phyloP scores from a whole-genome alignment of 2,113 vertebrate genomes.

The Geothlypis trichas region DNA sequence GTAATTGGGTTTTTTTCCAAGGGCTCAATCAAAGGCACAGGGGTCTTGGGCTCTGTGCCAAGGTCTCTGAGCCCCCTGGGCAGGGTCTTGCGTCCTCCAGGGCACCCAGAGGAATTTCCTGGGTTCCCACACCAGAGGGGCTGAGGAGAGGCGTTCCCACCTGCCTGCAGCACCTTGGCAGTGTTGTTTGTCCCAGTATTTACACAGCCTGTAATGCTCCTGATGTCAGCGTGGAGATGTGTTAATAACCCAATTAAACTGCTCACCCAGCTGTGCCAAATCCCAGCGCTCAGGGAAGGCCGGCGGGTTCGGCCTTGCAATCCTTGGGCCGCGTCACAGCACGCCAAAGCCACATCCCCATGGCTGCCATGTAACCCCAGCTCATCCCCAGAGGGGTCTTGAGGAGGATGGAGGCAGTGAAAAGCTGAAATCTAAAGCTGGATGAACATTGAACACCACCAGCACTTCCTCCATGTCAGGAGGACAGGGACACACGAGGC shows the following conservation, averaged over 20 bases:
- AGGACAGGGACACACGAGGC: not conserved
- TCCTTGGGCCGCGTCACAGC: not conserved
- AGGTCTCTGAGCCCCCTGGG: no score
- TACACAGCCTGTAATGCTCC: not conserved
- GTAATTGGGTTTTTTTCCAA: no score
- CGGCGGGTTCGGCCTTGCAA: not conserved
- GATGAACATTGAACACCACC: not conserved
- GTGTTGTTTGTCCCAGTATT: not conserved
- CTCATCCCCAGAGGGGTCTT: not conserved
- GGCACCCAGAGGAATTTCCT: no score
- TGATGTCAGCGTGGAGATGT: constrained; percentile 38
- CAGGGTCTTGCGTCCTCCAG: no score
- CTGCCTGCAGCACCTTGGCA: not conserved
- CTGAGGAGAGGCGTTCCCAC: not conserved
- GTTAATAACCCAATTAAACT: constrained; percentile 59
- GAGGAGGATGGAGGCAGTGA: fast-evolving
- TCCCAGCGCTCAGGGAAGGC: not conserved
- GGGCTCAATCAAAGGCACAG: no score
- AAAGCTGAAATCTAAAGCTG: not conserved
- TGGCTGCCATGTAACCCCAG: not conserved
- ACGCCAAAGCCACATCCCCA: not conserved
- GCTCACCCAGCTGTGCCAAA: constrained; percentile 38
- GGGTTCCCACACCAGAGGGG: not conserved
- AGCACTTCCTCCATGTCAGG: fast-evolving
- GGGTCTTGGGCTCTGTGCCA: no score